Evolutionary conservation across 2,113 vertebrate genomes (phyloP).

Genomic region (Menura novaehollandiae): DNA sequence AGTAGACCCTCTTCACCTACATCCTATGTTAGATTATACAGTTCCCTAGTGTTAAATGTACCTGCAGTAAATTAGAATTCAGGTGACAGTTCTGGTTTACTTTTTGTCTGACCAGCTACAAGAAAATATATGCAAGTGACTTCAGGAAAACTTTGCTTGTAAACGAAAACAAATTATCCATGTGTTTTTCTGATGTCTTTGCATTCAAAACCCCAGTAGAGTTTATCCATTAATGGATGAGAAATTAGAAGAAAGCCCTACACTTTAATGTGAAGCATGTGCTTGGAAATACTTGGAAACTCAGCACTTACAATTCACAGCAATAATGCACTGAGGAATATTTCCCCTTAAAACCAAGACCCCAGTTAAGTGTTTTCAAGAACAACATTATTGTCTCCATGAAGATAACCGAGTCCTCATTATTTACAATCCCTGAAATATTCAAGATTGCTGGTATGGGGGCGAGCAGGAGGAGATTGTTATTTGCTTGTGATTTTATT

Average conservation of each 20-base stretch:
- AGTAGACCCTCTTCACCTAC: constrained; percentile 52
- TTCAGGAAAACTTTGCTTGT: constrained; percentile 30
- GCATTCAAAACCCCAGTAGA: constrained; percentile 39
- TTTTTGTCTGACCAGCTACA: neutral
- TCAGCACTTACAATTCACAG: constrained; percentile 6
- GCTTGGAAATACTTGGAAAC: constrained; percentile 33
- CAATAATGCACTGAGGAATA: constrained; percentile 46
- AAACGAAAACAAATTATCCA: neutral
- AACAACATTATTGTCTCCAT: neutral
- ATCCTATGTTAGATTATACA: neutral
- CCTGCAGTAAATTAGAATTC: neutral
- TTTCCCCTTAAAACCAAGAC: constrained; percentile 48
- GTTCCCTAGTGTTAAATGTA: neutral
- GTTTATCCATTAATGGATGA: constrained; percentile 40
- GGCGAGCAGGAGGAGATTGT: neutral
- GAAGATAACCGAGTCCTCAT: neutral
- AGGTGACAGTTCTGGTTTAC: neutral
- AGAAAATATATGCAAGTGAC: neutral
- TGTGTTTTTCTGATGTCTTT: neutral
- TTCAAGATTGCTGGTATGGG: neutral
- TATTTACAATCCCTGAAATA: constrained; percentile 29
- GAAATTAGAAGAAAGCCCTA: constrained; percentile 17
- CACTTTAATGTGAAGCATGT: neutral
- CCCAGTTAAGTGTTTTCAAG: constrained; percentile 42
- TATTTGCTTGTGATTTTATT: constrained; percentile 23